Percentiles rank a stretch among this genome's conserved stretches.
Conservation (phyloP, 2,797 vertebrate species). For the Smutsia gigantea region DNA sequence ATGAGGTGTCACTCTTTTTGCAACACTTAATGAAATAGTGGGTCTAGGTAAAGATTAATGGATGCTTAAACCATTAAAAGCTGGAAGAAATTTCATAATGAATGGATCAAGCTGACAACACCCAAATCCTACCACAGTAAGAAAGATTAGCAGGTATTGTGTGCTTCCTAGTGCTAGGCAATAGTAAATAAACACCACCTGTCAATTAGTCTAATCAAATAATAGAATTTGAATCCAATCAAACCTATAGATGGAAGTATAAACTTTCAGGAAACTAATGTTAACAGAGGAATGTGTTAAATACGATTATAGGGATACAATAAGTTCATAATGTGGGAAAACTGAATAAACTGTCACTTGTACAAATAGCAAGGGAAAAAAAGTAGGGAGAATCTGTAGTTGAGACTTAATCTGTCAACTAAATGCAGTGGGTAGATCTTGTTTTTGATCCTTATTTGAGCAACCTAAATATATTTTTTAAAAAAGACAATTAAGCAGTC, state of each 20-base stretch:
- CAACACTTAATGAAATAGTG: neutral
- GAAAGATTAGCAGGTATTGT: neutral
- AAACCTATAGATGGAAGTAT: neutral
- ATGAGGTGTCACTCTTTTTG: neutral
- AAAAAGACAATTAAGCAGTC: constrained; percentile 7
- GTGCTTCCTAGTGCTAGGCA: neutral
- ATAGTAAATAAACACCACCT: neutral
- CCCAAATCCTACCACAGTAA: neutral
- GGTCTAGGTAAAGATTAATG: neutral
- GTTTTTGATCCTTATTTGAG: neutral
- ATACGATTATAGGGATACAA: neutral
- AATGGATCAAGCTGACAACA: neutral
- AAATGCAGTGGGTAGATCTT: neutral
- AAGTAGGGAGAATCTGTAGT: neutral
- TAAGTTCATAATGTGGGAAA: neutral
- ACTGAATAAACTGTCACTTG: neutral
- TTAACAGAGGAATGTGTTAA: neutral
- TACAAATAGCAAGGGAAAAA: neutral
- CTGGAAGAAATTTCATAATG: neutral
- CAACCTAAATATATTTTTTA: neutral
- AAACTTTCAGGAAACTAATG: constrained; percentile 17
- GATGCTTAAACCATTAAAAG: neutral
- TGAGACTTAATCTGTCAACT: neutral
- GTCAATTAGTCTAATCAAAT: neutral
- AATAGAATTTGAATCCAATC: neutral